Base-by-base conservation (phyloP, 2,113 vertebrate species). In the Leptobrachium ailaonicum region DNA sequence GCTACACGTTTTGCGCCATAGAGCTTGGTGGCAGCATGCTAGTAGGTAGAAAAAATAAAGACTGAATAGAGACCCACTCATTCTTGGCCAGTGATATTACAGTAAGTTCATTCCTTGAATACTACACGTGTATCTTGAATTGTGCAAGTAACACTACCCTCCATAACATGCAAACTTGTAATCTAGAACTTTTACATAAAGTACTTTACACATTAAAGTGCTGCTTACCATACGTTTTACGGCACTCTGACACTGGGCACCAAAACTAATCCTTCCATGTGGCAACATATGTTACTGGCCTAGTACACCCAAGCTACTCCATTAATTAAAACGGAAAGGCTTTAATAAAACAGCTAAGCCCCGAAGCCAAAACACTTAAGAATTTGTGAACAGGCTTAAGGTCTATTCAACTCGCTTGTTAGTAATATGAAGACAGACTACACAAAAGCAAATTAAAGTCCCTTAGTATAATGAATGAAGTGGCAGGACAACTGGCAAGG, bases 281-380 rank as follows among this genome's bases (percentile, higher is more conserved):
- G 53, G 40, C 14, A 44, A 67, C 64, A 76, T 68, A 76, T 76
- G 75, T 12, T 76, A 41, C 2, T 9, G 62, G 75, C 68, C 64
- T 56, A 41, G 5, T 67, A 6, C 7, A 68, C 64, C 75, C 64
- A 76, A 56, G 75, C 64, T 6, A 67, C 64, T 42, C 40, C 62
- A 66, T 76, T 76, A 76, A 76, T 76, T 76, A 76, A 56, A 76
- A 41, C 2, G 66, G 47, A 2, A 43, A 68, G 63, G 75, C 62
- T 58, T 68, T 40, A 76, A 68, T 56, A 50, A 50, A 68, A 68
- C 54, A 64, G 63, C 47, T n/a, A 67, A 13, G 2, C 64, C 73
- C 75, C 41, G 14, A 68, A 47, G 75, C 75, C 64, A 76, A 76
- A 76, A 76, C 64, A 76, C 75, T 76, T 47, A 63, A 42, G 41